A percentile compares a stretch with the other conserved stretches of the same genome.
Conservation (phyloP, 2,113 vertebrate genomes). For the Geococcyx californianus region DNA sequence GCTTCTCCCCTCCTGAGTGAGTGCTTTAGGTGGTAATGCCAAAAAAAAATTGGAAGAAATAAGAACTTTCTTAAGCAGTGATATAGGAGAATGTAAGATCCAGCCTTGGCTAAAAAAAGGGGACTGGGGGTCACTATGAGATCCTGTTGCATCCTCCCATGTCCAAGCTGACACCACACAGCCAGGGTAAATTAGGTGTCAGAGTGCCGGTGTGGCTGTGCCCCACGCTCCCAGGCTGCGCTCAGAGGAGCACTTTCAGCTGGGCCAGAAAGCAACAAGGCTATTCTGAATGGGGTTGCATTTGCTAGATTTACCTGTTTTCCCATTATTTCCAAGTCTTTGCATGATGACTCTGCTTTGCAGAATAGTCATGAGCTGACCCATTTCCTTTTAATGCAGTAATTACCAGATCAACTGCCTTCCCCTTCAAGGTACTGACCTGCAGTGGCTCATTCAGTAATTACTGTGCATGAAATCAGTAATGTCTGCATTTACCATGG, state of each 20-base stretch:
- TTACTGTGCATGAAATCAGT: background rate
- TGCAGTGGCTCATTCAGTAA: background rate
- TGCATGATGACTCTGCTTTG: background rate
- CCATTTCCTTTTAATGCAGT: background rate
- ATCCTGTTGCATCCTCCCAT: background rate
- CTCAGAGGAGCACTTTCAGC: fast-evolving
- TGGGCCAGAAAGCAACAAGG: background rate
- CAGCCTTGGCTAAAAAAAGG: background rate
- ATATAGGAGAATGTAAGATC: background rate
- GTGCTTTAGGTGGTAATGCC: background rate
- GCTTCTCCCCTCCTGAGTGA: background rate
- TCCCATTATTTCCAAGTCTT: background rate
- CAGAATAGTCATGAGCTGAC: background rate
- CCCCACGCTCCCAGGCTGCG: background rate
- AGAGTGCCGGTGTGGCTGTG: fast-evolving
- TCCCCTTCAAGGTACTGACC: background rate
- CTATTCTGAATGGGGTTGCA: background rate
- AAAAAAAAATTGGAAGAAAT: background rate
- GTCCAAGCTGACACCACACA: background rate
- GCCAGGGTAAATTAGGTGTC: background rate
- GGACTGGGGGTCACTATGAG: background rate
- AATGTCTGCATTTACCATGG: background rate
- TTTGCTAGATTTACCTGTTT: background rate
- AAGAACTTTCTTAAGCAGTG: background rate
- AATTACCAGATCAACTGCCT: background rate